Conservation (phyloP, 2,888 invertebrate genomes). For the Trichopoda pennipes region DNA sequence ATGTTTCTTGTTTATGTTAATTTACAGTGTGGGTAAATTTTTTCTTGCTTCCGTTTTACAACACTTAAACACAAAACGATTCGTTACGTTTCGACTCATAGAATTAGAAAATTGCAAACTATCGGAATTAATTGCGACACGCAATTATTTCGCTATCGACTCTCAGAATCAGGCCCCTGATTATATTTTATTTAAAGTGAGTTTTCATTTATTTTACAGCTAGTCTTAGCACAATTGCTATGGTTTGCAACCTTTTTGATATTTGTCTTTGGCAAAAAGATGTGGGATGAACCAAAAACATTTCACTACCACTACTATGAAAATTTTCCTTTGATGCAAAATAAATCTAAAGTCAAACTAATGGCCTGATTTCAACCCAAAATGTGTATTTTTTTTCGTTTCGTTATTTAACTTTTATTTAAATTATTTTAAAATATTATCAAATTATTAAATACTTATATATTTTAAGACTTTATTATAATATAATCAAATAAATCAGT, state of each 20-base stretch:
- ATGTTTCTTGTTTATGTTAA: no score
- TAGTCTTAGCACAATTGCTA: constrained; percentile 35
- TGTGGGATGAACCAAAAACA: constrained; percentile 65
- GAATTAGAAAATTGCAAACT: no score
- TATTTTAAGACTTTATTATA: constrained; percentile 10
- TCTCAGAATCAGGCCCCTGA: no score
- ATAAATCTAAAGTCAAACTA: constrained; percentile 14
- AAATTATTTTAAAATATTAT: background rate
- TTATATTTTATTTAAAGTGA: no score
- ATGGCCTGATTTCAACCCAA: constrained; percentile 3
- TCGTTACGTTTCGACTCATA: no score
- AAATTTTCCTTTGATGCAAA: constrained; percentile 52
- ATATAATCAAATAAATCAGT: no score
- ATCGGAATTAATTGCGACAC: no score
- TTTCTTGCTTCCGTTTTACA: no score
- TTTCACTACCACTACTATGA: constrained; percentile 65
- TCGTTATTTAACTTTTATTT: background rate
- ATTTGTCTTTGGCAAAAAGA: constrained; percentile 13
- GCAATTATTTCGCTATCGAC: no score
- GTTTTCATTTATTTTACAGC: constrained; percentile 19
- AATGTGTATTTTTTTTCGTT: background rate
- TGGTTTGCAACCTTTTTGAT: constrained; percentile 36
- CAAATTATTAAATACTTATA: background rate
- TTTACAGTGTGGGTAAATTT: no score
- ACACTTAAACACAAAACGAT: no score